Evolutionary conservation across 2,113 vertebrate species (phyloP).

Genomic region (Malurus melanocephalus): DNA sequence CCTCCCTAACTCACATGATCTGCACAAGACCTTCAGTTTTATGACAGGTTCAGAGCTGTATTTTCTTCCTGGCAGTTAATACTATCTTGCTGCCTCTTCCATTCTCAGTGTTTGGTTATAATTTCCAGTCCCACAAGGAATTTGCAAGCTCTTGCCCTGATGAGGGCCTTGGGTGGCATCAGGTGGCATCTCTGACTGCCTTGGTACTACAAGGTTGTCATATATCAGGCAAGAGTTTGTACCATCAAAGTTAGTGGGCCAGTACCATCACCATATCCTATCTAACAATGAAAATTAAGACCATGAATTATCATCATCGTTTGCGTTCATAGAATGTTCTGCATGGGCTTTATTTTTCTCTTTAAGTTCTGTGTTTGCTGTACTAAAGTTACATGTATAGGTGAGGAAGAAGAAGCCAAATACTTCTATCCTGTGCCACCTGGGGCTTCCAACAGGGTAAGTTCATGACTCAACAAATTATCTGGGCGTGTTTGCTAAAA

Average conservation of each 20-base stretch:
- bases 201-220: background rate
- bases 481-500: conserved; percentile 1
- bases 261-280: no score
- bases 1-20: background rate
- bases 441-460: background rate
- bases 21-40: background rate
- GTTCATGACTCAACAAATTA: conserved; percentile 22
- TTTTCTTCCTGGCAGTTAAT: background rate
- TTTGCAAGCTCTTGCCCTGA: background rate
- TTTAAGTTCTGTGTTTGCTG: background rate
- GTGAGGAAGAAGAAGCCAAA: background rate
- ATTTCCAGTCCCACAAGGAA: background rate
- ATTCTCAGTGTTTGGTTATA: background rate
- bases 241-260: no score
- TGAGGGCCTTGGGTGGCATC: background rate
- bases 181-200: background rate
- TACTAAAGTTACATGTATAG: background rate
- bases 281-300: background rate
- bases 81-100: background rate
- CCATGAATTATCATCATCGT: background rate
- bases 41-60: background rate
- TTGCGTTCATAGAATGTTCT: background rate
- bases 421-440: background rate
- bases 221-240: background rate
- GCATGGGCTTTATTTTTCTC: background rate